phyloP scores from a whole-genome alignment of 2,888 invertebrate species.

The Melipona beecheii region DNA sequence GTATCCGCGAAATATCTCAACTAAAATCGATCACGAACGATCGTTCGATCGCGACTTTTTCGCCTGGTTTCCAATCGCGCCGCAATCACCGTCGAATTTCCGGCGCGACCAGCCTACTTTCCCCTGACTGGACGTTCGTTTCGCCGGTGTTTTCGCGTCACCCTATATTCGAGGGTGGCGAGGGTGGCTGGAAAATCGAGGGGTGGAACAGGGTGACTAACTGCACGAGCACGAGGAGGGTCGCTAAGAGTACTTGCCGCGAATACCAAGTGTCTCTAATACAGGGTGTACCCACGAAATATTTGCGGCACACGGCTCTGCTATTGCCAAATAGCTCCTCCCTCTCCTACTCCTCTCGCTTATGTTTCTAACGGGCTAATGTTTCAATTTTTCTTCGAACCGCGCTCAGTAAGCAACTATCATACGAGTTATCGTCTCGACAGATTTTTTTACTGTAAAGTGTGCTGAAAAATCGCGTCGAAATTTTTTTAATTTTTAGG shows the following conservation, averaged over 20 bases:
- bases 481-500: too few species aligned
- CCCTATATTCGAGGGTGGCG: conserved; percentile 57
- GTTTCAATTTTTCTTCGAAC: conserved; percentile 7
- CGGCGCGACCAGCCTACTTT: conserved; percentile 40
- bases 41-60: neutral
- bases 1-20: too few species aligned
- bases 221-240: conserved; percentile 72
- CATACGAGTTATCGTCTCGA: neutral
- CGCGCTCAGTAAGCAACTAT: neutral
- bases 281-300: conserved; percentile 62
- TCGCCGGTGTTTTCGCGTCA: conserved; percentile 52
- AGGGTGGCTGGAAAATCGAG: conserved; percentile 73
- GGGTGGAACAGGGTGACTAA: conserved; percentile 77
- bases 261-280: conserved; percentile 74
- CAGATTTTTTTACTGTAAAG: too few species aligned
- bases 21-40: neutral
- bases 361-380: neutral
- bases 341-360: neutral
- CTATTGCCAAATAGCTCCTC: neutral
- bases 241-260: conserved; percentile 70
- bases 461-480: too few species aligned
- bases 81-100: conserved; percentile 65
- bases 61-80: conserved; percentile 29
- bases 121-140: conserved; percentile 25
- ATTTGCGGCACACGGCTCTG: conserved; percentile 24